phyloP scores from a whole-genome alignment of 2,113 vertebrate species.

The Ellobius talpinus region DNA sequence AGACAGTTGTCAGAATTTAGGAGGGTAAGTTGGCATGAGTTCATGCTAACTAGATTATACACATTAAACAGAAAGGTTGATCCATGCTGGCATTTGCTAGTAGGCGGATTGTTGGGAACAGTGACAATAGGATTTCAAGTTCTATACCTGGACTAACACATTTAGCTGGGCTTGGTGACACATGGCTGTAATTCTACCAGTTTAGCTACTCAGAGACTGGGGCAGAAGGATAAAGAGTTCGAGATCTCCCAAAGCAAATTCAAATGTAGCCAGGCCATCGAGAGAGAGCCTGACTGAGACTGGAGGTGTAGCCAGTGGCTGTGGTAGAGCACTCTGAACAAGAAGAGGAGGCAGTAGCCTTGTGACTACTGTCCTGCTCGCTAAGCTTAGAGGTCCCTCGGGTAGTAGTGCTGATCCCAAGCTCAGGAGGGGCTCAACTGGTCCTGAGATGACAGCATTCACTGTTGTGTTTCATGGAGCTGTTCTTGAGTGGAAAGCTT shows the following conservation, averaged over 20 bases:
- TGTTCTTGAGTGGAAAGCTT: not conserved
- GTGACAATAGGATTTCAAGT: not conserved
- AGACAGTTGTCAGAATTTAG: not conserved
- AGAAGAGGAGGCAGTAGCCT: too few species aligned
- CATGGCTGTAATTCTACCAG: not conserved
- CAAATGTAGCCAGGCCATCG: not conserved
- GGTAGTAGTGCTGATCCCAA: not conserved
- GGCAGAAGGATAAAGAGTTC: not conserved
- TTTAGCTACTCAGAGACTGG: not conserved
- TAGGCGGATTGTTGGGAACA: too few species aligned
- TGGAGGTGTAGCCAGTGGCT: not conserved
- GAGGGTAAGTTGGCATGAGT: too few species aligned
- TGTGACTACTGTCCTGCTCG: too few species aligned
- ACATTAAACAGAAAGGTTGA: not conserved
- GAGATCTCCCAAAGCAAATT: not conserved
- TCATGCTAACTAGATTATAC: not conserved
- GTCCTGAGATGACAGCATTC: accelerated
- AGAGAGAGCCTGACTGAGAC: not conserved
- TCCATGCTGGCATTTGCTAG: not conserved
- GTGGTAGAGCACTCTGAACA: not conserved
- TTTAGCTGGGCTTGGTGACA: not conserved
- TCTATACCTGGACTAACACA: not conserved
- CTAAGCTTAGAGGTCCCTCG: not conserved
- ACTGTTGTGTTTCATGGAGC: accelerated
- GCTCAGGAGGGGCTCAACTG: not conserved